A percentile compares a stretch with the other conserved stretches of the same genome.
Conservation (phyloP, 1,140 invertebrate species). For the Lordiphosa collinella region DNA sequence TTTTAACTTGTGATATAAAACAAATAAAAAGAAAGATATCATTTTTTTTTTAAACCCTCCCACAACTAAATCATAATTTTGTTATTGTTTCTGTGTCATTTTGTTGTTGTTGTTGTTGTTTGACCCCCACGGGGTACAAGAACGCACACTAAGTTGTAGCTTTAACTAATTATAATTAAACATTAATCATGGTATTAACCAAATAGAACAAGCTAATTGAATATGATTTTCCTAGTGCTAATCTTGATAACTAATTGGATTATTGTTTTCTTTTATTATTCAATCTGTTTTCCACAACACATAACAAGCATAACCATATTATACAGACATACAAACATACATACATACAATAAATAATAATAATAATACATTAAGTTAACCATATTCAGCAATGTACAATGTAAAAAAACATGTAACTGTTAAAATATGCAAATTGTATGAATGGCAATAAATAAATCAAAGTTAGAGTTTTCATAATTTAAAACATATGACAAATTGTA, state of each 20-base stretch:
- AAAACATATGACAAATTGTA: slow-evolving; percentile 36
- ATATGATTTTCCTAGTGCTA: background rate
- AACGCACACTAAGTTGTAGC: slow-evolving; percentile 73
- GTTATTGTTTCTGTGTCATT: slow-evolving; percentile 46
- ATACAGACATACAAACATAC: slow-evolving; percentile 23
- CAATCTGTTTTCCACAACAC: slow-evolving; percentile 33
- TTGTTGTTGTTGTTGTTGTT: slow-evolving; percentile 44
- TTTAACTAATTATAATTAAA: slow-evolving; percentile 61
- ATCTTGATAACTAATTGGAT: slow-evolving; percentile 11
- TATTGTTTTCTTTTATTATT: slow-evolving; percentile 46
- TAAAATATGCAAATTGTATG: too few species aligned
- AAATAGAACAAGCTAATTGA: slow-evolving; percentile 4
- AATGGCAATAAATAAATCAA: slow-evolving; percentile 45
- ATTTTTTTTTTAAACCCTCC: slow-evolving; percentile 8
- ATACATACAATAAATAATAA: slow-evolving; percentile 44
- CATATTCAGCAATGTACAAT: slow-evolving; percentile 69
- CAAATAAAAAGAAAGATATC: slow-evolving; percentile 16
- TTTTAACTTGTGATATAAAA: slow-evolving; percentile 78
- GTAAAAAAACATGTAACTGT: slow-evolving; percentile 74
- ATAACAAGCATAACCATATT: slow-evolving; percentile 36
- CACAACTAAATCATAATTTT: slow-evolving; percentile 27
- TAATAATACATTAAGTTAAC: slow-evolving; percentile 54
- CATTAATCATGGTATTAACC: slow-evolving; percentile 5
- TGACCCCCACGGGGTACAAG: slow-evolving; percentile 45
- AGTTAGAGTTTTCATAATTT: too few species aligned